Evolutionary conservation across 2,888 invertebrate genomes (phyloP).

Genomic region (Alloplasta piceator): DNA sequence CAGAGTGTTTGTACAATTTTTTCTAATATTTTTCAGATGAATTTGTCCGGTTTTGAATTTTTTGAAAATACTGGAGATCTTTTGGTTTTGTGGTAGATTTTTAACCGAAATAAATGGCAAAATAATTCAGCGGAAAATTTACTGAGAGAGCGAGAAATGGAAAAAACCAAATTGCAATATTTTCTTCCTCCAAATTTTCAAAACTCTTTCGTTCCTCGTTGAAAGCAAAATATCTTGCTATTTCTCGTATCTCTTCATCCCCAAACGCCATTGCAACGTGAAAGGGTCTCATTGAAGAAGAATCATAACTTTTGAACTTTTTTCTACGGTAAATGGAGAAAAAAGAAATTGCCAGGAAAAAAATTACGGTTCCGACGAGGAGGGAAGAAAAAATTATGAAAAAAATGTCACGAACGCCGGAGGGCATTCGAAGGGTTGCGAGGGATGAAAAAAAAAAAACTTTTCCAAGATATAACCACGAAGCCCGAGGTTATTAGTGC

Average conservation of each 20-base stretch:
- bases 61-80: too few relatives aligned
- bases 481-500: constrained; percentile 2
- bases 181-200: too few relatives aligned
- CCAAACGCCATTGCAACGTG: constrained; percentile 14
- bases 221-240: too few relatives aligned
- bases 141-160: too few relatives aligned
- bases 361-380: not conserved
- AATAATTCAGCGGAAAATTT: too few relatives aligned
- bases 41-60: too few relatives aligned
- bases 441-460: not conserved
- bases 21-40: not conserved
- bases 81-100: too few relatives aligned
- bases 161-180: too few relatives aligned
- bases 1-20: too few relatives aligned
- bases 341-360: not conserved
- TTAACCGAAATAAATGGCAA: too few relatives aligned
- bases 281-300: not conserved
- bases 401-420: constrained; percentile 7
- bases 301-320: constrained; percentile 21
- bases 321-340: constrained; percentile 24
- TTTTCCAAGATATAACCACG: not conserved
- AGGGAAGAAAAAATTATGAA: constrained; percentile 11
- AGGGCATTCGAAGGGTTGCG: constrained; percentile 32
- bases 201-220: too few relatives aligned
- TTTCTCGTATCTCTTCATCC: constrained; percentile 6